Evolutionary conservation across 92 coral and sea anemone genomes (phyloP).

Genomic region (Paragorgia papillata): DNA sequence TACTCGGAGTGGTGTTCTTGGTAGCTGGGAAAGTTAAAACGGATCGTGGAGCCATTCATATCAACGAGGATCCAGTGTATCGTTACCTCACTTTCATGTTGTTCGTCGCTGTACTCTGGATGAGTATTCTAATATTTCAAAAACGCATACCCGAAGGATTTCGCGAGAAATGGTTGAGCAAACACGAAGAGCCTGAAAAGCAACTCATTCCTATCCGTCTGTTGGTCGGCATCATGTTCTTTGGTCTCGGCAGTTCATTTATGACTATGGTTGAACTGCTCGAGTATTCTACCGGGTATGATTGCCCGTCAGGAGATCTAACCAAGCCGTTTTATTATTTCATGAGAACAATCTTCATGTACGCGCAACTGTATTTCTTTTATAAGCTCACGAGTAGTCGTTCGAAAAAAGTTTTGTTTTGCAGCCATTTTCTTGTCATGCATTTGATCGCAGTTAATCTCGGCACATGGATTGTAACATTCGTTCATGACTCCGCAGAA

Average conservation of each 20-base stretch:
- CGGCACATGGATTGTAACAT: slow-evolving; percentile 39
- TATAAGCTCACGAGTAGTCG: slow-evolving; percentile 24
- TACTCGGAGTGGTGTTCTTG: slow-evolving; percentile 5
- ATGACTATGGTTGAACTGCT: slow-evolving; percentile 29
- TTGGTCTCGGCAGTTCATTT: slow-evolving; percentile 31
- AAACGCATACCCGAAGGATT: not conserved
- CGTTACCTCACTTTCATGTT: slow-evolving; percentile 11
- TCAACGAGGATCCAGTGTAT: not conserved
- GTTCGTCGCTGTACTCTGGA: not conserved
- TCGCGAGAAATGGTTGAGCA: not conserved
- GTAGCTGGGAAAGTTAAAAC: slow-evolving; percentile 21
- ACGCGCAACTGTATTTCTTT: slow-evolving; percentile 35
- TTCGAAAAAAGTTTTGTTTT: not conserved
- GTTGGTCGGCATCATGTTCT: slow-evolving; percentile 32
- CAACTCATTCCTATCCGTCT: slow-evolving; percentile 10
- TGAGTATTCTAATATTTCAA: not conserved
- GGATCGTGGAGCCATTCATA: not conserved
- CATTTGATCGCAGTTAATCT: slow-evolving; percentile 44
- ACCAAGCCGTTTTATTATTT: slow-evolving; percentile 16
- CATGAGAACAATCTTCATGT: slow-evolving; percentile 24
- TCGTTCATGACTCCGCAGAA: slow-evolving; percentile 26
- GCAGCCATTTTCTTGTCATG: slow-evolving; percentile 24
- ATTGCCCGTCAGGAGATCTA: not conserved
- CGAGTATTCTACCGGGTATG: not conserved
- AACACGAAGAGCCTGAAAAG: not conserved